These are phyloP conservation scores for Alloscopus bannaensis DNA, from an alignment of 2,888 invertebrate species.

Conservation along the genomic window DNA sequence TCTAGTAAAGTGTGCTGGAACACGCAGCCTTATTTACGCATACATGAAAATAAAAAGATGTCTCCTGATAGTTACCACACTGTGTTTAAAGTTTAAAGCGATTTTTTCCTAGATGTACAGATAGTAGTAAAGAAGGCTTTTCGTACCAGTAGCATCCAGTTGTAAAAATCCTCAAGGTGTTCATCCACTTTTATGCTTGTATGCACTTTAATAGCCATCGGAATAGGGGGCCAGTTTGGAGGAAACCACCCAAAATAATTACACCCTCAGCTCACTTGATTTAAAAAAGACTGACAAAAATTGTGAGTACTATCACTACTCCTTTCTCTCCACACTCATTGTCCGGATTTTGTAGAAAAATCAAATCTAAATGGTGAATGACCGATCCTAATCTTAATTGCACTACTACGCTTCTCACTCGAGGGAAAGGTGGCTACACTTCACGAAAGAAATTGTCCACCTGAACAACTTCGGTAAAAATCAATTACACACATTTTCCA, in stretches of 20 bases:
- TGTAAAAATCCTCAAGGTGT: constrained; percentile 55
- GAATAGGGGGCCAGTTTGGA: constrained; percentile 5
- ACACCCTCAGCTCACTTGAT: too few relatives aligned
- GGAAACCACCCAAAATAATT: constrained; percentile 65
- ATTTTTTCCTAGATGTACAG: too few relatives aligned
- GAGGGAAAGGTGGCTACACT: not conserved
- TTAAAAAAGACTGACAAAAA: too few relatives aligned
- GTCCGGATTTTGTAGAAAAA: too few relatives aligned
- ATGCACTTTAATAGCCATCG: constrained; percentile 58
- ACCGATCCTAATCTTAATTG: constrained; percentile 64
- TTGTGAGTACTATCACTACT: too few relatives aligned
- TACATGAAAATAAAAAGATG: too few relatives aligned
- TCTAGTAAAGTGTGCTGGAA: not conserved
- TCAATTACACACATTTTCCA: too few relatives aligned
- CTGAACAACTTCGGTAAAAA: too few relatives aligned
- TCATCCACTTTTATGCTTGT: constrained; percentile 55
- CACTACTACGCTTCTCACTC: constrained; percentile 45
- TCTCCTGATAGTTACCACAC: too few relatives aligned
- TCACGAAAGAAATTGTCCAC: not conserved
- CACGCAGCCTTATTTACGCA: too few relatives aligned
- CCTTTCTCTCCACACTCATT: too few relatives aligned
- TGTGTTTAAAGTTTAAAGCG: constrained; percentile 8
- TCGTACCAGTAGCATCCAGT: constrained; percentile 64
- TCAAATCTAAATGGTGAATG: constrained; percentile 57
- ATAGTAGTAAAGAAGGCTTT: too few relatives aligned